Percentiles rank a stretch among this genome's conserved stretches.
These are phyloP conservation scores for Deroptyus accipitrinus DNA, from an alignment of 2,113 vertebrate genomes.

Conservation along the genomic window DNA sequence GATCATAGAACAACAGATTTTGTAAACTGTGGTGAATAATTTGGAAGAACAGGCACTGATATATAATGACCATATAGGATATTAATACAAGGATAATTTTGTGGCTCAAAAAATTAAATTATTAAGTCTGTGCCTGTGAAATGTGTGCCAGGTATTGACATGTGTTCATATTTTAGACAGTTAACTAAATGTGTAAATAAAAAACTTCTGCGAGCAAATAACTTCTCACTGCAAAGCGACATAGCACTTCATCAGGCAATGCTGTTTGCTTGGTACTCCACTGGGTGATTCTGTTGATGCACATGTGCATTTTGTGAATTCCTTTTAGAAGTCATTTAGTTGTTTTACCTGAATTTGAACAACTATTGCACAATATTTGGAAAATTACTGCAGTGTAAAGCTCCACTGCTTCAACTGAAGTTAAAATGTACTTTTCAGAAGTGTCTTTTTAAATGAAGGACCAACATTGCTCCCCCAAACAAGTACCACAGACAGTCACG, in stretches of 20 bases:
- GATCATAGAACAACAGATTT: slow-evolving; percentile 59
- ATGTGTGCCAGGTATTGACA: neutral
- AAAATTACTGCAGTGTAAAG: neutral
- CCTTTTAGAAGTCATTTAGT: neutral
- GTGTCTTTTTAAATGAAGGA: neutral
- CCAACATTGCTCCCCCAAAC: neutral
- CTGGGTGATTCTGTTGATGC: neutral
- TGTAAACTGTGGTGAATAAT: neutral
- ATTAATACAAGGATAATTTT: neutral
- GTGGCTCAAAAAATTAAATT: neutral
- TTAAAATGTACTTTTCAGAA: neutral
- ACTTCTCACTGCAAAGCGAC: neutral
- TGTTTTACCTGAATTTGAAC: neutral
- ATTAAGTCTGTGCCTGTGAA: neutral
- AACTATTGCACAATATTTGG: neutral
- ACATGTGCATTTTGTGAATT: neutral
- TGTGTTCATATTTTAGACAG: neutral
- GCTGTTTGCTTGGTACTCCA: neutral
- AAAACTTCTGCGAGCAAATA: neutral
- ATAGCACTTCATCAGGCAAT: neutral
- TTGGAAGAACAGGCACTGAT: neutral
- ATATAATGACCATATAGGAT: neutral
- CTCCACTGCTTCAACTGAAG: neutral
- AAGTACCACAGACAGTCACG: neutral
- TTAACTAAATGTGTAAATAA: neutral